phyloP scores from a whole-genome alignment of 2,797 vertebrate species.

The Calcarius lapponicus region DNA sequence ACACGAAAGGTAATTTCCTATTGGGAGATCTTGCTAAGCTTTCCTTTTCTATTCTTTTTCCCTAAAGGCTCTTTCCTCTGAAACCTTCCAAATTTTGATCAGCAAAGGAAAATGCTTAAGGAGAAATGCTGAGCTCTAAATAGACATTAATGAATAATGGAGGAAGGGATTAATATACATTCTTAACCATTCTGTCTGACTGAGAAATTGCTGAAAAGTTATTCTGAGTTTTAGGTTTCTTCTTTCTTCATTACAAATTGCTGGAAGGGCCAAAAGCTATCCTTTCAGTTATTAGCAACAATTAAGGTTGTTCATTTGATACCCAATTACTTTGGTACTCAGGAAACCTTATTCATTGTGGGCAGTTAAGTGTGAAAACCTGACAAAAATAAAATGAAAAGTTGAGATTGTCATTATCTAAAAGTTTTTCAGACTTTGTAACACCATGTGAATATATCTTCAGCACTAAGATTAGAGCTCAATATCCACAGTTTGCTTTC shows the following conservation, averaged over 20 bases:
- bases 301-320: slow-evolving; percentile 33
- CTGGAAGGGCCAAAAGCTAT: not conserved
- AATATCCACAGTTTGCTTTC: not conserved
- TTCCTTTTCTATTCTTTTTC: not conserved
- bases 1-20: not conserved
- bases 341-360: slow-evolving; percentile 35
- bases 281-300: slow-evolving; percentile 42
- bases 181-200: not conserved
- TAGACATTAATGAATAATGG: not conserved
- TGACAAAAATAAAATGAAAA: slow-evolving; percentile 17
- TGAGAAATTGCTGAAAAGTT: slow-evolving; percentile 25
- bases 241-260: slow-evolving; percentile 1
- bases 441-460: not conserved
- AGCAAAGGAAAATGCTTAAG: not conserved
- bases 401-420: not conserved
- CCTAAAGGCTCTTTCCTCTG: not conserved
- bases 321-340: slow-evolving; percentile 34
- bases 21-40: not conserved
- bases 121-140: not conserved
- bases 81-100: slow-evolving; percentile 1
- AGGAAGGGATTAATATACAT: not conserved
- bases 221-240: not conserved
- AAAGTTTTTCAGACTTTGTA: not conserved
- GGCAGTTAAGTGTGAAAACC: slow-evolving; percentile 39
- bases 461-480: not conserved